Percentiles rank a stretch among this genome's conserved stretches.
These are phyloP conservation scores for Capreolus pygargus DNA, from an alignment of 2,113 vertebrate genomes.

Conservation along the genomic window DNA sequence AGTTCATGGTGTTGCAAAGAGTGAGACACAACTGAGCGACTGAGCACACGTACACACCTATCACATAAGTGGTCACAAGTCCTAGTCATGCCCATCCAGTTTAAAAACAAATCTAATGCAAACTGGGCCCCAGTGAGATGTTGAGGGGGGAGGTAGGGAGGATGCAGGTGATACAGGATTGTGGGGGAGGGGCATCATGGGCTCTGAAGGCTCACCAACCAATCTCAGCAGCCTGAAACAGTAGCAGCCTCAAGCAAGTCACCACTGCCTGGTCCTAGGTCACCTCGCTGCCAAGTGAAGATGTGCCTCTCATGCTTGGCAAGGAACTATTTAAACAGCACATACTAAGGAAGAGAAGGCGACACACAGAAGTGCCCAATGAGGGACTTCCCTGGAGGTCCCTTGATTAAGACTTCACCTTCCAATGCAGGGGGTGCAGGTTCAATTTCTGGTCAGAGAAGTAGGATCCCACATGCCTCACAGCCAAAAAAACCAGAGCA, in stretches of 20 bases:
- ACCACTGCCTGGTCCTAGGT: background rate
- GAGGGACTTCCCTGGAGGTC: background rate
- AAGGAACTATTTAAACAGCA: background rate
- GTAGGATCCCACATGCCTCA: background rate
- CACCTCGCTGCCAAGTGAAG: fast-evolving
- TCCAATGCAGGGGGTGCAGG: background rate
- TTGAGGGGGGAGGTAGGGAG: background rate
- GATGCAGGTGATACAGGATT: background rate
- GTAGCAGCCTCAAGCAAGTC: background rate
- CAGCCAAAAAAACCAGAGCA: background rate
- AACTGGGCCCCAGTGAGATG: background rate
- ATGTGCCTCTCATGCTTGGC: background rate
- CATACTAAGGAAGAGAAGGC: background rate
- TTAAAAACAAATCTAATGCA: background rate
- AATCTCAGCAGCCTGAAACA: fast-evolving
- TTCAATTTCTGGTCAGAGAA: background rate
- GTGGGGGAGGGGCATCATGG: fast-evolving
- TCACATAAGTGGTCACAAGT: background rate
- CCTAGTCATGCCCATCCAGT: background rate
- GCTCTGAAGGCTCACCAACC: background rate
- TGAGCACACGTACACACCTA: background rate
- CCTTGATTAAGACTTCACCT: background rate
- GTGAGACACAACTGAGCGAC: background rate
- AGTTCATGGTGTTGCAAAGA: background rate
- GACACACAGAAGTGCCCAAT: fast-evolving